phyloP scores from a whole-genome alignment of 2,888 invertebrate species.

The Ypsolopha scabrella region DNA sequence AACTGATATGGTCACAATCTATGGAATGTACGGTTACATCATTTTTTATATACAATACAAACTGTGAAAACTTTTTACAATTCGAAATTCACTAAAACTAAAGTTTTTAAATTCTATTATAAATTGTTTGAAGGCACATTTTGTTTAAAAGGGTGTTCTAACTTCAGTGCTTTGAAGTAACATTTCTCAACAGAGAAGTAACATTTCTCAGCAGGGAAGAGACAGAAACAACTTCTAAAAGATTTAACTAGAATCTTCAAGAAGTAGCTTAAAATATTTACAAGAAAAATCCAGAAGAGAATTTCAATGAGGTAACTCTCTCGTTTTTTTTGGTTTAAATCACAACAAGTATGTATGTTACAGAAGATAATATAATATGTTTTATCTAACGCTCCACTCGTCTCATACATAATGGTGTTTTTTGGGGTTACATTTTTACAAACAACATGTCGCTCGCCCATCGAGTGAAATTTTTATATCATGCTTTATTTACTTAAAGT shows the following conservation, averaged over 20 bases:
- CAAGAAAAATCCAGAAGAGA: slow-evolving; percentile 31
- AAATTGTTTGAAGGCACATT: slow-evolving; percentile 63
- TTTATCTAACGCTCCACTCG: neutral
- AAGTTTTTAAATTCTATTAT: neutral
- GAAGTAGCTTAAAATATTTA: slow-evolving; percentile 25
- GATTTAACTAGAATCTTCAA: neutral
- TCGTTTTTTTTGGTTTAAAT: slow-evolving; percentile 59
- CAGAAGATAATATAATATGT: slow-evolving; percentile 50
- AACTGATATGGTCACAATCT: slow-evolving; percentile 11
- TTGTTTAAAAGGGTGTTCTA: slow-evolving; percentile 51
- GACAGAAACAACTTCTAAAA: neutral
- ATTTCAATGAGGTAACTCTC: slow-evolving; percentile 28
- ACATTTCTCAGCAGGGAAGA: neutral
- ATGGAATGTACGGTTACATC: slow-evolving; percentile 20
- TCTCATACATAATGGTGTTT: too few species aligned
- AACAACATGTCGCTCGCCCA: neutral
- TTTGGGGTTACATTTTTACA: too few species aligned
- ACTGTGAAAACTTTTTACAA: neutral
- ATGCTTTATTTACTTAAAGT: too few species aligned
- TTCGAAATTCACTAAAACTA: neutral
- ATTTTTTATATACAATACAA: slow-evolving; percentile 1
- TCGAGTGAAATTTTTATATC: too few species aligned
- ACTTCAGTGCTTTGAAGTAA: neutral
- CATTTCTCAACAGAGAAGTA: neutral
- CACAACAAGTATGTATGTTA: slow-evolving; percentile 52